Evolutionary conservation across 30 jellyfish, hydroid and myxozoan species (phyloP).

Genomic region (Phacellophora camtschatica): DNA sequence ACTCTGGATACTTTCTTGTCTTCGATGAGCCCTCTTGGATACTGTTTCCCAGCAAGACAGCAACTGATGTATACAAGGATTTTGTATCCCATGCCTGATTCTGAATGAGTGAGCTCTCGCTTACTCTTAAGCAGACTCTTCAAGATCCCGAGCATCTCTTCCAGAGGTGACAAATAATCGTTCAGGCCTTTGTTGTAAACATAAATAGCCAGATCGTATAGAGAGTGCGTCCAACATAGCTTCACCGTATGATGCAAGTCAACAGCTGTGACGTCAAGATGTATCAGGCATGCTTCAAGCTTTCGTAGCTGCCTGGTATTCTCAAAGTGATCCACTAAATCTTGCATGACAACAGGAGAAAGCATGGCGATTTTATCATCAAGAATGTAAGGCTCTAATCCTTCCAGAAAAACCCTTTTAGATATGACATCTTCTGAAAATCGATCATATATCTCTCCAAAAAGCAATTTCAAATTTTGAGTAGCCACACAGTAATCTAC

Average conservation of each 20-base stretch:
- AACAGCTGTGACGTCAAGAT: slow-evolving; percentile 82
- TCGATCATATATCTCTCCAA: slow-evolving; percentile 87
- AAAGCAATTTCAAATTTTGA: slow-evolving; percentile 64
- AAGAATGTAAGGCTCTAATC: slow-evolving; percentile 82
- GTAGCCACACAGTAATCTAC: slow-evolving; percentile 83
- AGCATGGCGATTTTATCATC: slow-evolving; percentile 63
- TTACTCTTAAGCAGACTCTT: slow-evolving; percentile 51
- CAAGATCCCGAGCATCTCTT: slow-evolving; percentile 76
- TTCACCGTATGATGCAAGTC: slow-evolving; percentile 92
- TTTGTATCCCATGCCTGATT: slow-evolving; percentile 79
- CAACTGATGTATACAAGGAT: slow-evolving; percentile 93
- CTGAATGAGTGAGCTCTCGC: slow-evolving; percentile 22
- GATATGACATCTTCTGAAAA: slow-evolving; percentile 90
- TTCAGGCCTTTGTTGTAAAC: slow-evolving; percentile 90
- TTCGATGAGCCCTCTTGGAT: slow-evolving; percentile 87
- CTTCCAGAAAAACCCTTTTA: slow-evolving; percentile 77
- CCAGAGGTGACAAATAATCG: slow-evolving; percentile 94
- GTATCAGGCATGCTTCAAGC: slow-evolving; percentile 89
- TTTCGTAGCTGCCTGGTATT: slow-evolving; percentile 69
- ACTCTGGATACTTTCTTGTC: slow-evolving; percentile 45
- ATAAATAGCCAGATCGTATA: slow-evolving; percentile 90
- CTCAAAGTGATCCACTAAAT: slow-evolving; percentile 88
- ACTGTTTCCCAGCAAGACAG: slow-evolving; percentile 95
- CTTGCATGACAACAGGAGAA: slow-evolving; percentile 96
- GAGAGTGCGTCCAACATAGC: slow-evolving; percentile 95